Evolutionary conservation across 1,140 invertebrate genomes (phyloP).

Genomic region (Triops cancriformis): DNA sequence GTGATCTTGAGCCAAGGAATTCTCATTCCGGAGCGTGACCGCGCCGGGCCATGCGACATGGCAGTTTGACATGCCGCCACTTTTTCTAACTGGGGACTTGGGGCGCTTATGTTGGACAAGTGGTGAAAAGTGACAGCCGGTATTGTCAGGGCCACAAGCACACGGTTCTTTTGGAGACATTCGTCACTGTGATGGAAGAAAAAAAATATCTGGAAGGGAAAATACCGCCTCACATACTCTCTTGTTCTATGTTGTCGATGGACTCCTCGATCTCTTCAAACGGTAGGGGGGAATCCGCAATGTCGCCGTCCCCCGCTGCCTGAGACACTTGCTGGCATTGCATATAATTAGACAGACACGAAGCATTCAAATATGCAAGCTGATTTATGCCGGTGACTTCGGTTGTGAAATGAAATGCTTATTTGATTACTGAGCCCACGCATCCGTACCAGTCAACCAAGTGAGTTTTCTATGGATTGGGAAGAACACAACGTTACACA

Average conservation of each 20-base stretch:
- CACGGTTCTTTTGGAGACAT: neutral
- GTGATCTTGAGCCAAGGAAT: neutral
- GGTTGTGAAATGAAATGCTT: neutral
- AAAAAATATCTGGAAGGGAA: neutral
- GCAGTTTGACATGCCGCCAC: conserved; percentile 1
- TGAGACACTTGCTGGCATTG: conserved; percentile 10
- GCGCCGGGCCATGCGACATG: neutral
- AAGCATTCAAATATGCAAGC: neutral
- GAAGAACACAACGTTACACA: neutral
- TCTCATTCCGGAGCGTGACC: conserved; percentile 8
- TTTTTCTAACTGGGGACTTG: neutral
- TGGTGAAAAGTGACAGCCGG: conserved; percentile 8
- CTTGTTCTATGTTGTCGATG: neutral
- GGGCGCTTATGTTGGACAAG: neutral
- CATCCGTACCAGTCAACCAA: neutral
- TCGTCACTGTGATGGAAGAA: neutral
- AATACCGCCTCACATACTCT: neutral
- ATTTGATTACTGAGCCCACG: neutral
- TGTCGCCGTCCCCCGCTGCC: conserved; percentile 11
- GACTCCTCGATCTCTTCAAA: neutral
- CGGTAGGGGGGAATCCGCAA: conserved; percentile 8
- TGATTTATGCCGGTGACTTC: neutral
- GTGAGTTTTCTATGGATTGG: neutral
- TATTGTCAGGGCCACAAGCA: neutral
- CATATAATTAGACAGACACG: neutral